A percentile compares a stretch with the other conserved stretches of the same genome.
These are phyloP conservation scores for Drosophila athabasca DNA, from an alignment of 1,140 invertebrate species.

Conservation along the genomic window DNA sequence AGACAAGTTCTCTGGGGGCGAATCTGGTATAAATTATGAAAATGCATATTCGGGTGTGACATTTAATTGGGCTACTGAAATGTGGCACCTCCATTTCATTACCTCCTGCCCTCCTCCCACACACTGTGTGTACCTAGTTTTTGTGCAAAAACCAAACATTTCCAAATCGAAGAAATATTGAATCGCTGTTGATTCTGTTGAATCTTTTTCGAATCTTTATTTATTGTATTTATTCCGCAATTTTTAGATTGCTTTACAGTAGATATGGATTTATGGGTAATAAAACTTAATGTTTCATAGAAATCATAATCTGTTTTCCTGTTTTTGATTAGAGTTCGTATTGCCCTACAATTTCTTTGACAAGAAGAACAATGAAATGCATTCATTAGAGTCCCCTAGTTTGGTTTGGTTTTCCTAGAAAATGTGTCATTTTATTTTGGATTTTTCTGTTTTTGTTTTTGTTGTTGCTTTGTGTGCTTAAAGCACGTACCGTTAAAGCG, in stretches of 20 bases:
- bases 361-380: constrained; percentile 6
- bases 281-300: neutral
- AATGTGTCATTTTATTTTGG: constrained; percentile 25
- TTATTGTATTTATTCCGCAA: neutral
- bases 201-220: no score
- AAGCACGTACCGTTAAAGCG: constrained; percentile 37
- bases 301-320: no score
- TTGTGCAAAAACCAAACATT: no score
- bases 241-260: no score
- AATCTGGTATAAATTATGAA: constrained; percentile 35
- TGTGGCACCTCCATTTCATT: neutral
- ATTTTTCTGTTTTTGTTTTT: no score
- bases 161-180: no score
- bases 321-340: no score
- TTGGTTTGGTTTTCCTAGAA: no score
- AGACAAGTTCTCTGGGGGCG: constrained; percentile 57
- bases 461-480: neutral
- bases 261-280: no score
- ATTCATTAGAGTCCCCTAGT: constrained; percentile 25
- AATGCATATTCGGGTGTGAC: constrained; percentile 34
- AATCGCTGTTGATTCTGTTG: no score
- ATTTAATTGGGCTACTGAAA: constrained; percentile 28
- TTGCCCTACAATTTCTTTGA: neutral
- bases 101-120: no score
- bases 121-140: no score